These are phyloP conservation scores for Elymnias hypermnestra DNA, from an alignment of 1,140 invertebrate species.

Conservation along the genomic window DNA sequence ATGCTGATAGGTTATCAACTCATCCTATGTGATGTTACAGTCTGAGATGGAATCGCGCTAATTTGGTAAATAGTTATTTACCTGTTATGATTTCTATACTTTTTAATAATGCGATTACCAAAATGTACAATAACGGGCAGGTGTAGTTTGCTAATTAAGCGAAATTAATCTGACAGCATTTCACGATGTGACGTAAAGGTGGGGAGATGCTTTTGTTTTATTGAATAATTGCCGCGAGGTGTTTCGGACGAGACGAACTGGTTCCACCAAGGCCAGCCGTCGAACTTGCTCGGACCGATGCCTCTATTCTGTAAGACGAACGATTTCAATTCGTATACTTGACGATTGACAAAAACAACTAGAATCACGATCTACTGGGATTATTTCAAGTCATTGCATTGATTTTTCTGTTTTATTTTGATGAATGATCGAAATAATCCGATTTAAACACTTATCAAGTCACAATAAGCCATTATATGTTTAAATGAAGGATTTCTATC, in stretches of 20 bases:
- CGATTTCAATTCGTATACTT: constrained; percentile 22
- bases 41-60: too few species aligned
- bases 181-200: constrained; percentile 57
- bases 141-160: constrained; percentile 49
- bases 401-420: too few species aligned
- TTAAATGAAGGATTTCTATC: too few species aligned
- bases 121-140: constrained; percentile 11
- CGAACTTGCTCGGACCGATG: constrained; percentile 51
- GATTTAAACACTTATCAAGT: too few species aligned
- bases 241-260: constrained; percentile 66
- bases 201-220: constrained; percentile 70
- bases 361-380: neutral
- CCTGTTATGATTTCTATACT: too few species aligned
- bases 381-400: neutral
- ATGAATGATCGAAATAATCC: too few species aligned
- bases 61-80: too few species aligned
- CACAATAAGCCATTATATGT: too few species aligned
- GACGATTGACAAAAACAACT: neutral
- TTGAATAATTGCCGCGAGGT: constrained; percentile 73
- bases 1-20: too few species aligned
- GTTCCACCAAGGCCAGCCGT: constrained; percentile 69
- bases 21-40: too few species aligned
- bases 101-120: neutral
- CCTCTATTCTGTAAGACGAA: constrained; percentile 34
- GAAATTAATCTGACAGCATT: constrained; percentile 53